Evolutionary conservation across 30 jellyfish, hydroid and myxozoan species (phyloP), one percentile per base, ranked within the genome.

Genomic region (Mastigias papua): DNA sequence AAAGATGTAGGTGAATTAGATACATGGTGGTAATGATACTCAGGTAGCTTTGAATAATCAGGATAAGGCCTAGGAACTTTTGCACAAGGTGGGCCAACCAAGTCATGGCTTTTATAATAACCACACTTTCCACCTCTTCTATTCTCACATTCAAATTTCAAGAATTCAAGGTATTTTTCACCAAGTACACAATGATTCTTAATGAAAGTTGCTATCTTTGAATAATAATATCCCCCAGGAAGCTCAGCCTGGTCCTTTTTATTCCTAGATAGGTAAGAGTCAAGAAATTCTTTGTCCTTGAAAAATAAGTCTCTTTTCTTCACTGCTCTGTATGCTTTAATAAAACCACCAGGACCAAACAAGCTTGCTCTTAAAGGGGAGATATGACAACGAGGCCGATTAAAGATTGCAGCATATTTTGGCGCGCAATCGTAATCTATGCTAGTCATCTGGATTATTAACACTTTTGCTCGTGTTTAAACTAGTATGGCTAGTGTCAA

Each of bases 271-370:
- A 73, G 23, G 37, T 73, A 73, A 73, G 67, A 31, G 34, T 73
- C 79, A 27, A 76, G 79, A 48, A n/a, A 49, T 33, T 76, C 54
- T 42, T 42, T 42, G 54, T 42, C 54, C 13, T 42, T 42, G 54
- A 57, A 23, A 23, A 57, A 57, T 57, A 57, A 8, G 69, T 57
- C 27, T 57, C 19, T 23, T 57, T 57, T 57, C 69, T 17, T 20
- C 69, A 57, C 30, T 23, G 54, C 54, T 42, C 54, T 42, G 54
- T 42, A 42, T 42, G 54, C 13, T 42, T 42, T 51, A 48, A 49
- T 81, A 49, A 46, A 49, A 27, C 88, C 88, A 51, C 88, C 88
- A 23, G 76, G 88, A 51, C 84, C 88, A 76, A 42, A 42, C 54
- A 42, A 42, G 7, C 54, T 15, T 42, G 13, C 54, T 42, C 54